Evolutionary conservation across 2,888 invertebrate genomes (phyloP), one percentile per base, ranked within the genome.

Genomic region (Drosophila prostipennis): DNA sequence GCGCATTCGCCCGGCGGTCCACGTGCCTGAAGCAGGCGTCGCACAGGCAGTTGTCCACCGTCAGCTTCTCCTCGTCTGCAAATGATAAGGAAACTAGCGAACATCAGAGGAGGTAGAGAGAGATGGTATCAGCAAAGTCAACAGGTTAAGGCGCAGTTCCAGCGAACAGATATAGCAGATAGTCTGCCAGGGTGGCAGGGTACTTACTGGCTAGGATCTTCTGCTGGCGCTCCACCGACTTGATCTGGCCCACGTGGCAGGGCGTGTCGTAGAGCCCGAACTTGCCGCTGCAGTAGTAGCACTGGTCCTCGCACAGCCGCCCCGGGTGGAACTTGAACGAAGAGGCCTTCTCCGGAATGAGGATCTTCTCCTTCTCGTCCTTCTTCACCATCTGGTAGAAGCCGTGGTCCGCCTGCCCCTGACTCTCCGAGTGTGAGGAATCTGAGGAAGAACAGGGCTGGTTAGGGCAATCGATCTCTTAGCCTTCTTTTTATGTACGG

Each of bases 1-100:
- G 94, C 59, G 94, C 94, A 92, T 95, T 95, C 53, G 96, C 96
- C 78, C 96, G 96, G 53, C 96, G 93, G 92, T 97, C 96, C 55
- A 97, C 96, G 89, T 96, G 96, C 0, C 97, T 94, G 91, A 96
- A 97, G 89, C 97, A 97, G 10, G 97, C 96, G 91, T 97, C 96
- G 91, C 97, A 97, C 19, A 97, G 93, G 79, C 97, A 97, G 55
- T 96, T 96, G 91, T 97, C 96, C 72, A 95, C 94, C 0, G 96
- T 96, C 59, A 97, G 92, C 89, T 96, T 96, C 91, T 96, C 95
- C 89, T 96, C 97, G 79, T 95, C 95, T 96, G 60, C 32, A 72
- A 39, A 39, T 48, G 48, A 48, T 48, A 48, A 48, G 46, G 46
- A 48, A 48, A 48, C 46, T 48, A 48, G 46, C 46, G 29, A 48